phyloP scores from a whole-genome alignment of 2,797 vertebrate genomes.

The Artibeus lituratus region DNA sequence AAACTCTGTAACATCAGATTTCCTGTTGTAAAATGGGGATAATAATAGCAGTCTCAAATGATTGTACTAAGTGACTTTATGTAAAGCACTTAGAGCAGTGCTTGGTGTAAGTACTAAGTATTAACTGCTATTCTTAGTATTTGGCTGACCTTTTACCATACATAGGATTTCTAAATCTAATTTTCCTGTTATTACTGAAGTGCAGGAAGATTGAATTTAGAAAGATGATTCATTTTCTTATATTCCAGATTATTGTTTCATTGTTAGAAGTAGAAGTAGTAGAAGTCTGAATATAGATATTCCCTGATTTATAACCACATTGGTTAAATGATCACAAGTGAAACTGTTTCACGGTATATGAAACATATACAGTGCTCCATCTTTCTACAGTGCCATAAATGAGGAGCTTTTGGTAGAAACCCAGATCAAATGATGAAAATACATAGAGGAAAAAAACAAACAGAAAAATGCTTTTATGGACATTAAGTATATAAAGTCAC shows the following conservation, averaged over 20 bases:
- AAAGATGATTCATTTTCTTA: not conserved
- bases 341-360: not conserved
- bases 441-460: not conserved
- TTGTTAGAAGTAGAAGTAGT: not conserved
- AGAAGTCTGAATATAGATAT: not conserved
- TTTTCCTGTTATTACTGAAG: not conserved
- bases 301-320: not conserved
- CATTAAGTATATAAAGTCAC: not conserved
- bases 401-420: not conserved
- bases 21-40: not conserved
- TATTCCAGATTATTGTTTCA: not conserved
- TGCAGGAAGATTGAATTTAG: not conserved
- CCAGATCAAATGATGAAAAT: constrained; percentile 7
- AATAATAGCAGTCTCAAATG: not conserved
- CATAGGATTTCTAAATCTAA: not conserved
- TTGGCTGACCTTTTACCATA: not conserved
- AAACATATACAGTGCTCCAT: no score
- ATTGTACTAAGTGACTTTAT: not conserved
- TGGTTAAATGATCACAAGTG: not conserved
- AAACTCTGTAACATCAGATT: not conserved
- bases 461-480: not conserved
- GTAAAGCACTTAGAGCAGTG: not conserved
- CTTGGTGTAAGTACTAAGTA: not conserved
- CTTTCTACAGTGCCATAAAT: not conserved
- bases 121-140: not conserved